A percentile compares a stretch with the other conserved stretches of the same genome.
phyloP scores from a whole-genome alignment of 2,113 vertebrate genomes.

The Synchiropus splendidus region DNA sequence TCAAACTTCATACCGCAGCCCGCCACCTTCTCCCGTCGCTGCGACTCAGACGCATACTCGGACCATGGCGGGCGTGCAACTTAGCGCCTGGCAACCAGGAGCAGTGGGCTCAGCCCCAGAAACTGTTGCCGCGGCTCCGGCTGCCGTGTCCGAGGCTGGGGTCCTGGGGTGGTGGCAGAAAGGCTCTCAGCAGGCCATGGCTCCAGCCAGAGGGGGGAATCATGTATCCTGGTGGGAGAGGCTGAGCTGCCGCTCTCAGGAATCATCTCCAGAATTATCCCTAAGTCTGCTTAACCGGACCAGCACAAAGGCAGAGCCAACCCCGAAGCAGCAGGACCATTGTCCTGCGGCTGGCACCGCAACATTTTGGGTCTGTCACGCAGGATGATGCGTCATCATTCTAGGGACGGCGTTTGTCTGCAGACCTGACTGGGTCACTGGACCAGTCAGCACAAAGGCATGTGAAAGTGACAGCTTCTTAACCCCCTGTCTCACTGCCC shows the following conservation, averaged over 20 bases:
- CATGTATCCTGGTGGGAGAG: constrained; percentile 63
- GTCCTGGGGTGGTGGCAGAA: constrained; percentile 60
- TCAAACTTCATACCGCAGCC: constrained; percentile 31
- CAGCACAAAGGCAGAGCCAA: constrained; percentile 64
- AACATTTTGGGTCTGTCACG: constrained; percentile 64
- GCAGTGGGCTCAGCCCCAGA: constrained; percentile 56
- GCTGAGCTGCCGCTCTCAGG: constrained; percentile 63
- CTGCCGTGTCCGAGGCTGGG: constrained; percentile 59
- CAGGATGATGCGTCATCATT: constrained; percentile 61
- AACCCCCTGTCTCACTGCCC: not conserved
- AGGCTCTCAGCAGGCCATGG: constrained; percentile 70
- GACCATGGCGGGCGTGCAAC: constrained; percentile 57
- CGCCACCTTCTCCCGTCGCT: constrained; percentile 8
- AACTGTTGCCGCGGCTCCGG: constrained; percentile 64
- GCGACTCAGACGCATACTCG: constrained; percentile 61
- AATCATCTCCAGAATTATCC: constrained; percentile 67
- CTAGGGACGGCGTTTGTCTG: constrained; percentile 49
- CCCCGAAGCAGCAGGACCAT: constrained; percentile 61
- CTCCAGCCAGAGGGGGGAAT: constrained; percentile 71
- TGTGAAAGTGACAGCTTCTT: constrained; percentile 47
- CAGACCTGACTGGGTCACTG: constrained; percentile 50
- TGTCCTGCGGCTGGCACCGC: constrained; percentile 62
- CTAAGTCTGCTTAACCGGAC: constrained; percentile 70
- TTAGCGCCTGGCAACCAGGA: constrained; percentile 71
- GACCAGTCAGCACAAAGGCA: constrained; percentile 39